phyloP scores from a whole-genome alignment of 2,888 invertebrate species.

The Plagodis dolabraria region DNA sequence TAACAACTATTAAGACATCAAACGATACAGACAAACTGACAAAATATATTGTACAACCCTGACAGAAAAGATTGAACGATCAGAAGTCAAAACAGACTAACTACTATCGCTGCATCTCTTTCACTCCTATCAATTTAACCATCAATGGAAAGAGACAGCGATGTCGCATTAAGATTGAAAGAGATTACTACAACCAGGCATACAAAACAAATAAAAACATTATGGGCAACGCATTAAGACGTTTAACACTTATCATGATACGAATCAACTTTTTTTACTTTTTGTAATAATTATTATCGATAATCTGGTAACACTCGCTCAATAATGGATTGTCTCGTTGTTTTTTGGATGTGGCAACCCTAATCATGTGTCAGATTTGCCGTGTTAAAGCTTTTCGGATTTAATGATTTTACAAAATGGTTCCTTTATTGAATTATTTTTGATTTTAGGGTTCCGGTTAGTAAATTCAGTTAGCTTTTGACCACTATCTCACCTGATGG shows the following conservation, averaged over 20 bases:
- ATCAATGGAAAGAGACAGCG: constrained; percentile 52
- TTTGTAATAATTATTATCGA: constrained; percentile 82
- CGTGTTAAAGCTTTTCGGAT: constrained; percentile 62
- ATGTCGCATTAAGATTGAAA: constrained; percentile 67
- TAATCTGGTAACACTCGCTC: constrained; percentile 82
- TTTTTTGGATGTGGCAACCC: constrained; percentile 79
- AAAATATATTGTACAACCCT: constrained; percentile 57
- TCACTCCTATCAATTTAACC: constrained; percentile 39
- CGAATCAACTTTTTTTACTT: constrained; percentile 54
- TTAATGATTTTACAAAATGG: constrained; percentile 74
- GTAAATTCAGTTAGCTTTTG: constrained; percentile 1
- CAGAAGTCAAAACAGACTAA: constrained; percentile 66
- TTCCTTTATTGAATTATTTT: constrained; percentile 65
- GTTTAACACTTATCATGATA: constrained; percentile 70
- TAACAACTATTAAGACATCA: constrained; percentile 62
- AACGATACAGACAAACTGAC: constrained; percentile 64
- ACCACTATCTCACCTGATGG: no score
- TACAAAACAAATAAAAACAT: constrained; percentile 82
- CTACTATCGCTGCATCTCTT: constrained; percentile 45
- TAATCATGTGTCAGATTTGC: constrained; percentile 83
- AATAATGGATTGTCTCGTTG: constrained; percentile 75
- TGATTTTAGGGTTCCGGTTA: constrained; percentile 46
- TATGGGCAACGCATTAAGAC: constrained; percentile 79
- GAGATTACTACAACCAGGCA: constrained; percentile 63
- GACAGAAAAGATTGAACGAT: constrained; percentile 68